phyloP scores from a whole-genome alignment of 2,113 vertebrate species.

The Oreochromis spilurus region DNA sequence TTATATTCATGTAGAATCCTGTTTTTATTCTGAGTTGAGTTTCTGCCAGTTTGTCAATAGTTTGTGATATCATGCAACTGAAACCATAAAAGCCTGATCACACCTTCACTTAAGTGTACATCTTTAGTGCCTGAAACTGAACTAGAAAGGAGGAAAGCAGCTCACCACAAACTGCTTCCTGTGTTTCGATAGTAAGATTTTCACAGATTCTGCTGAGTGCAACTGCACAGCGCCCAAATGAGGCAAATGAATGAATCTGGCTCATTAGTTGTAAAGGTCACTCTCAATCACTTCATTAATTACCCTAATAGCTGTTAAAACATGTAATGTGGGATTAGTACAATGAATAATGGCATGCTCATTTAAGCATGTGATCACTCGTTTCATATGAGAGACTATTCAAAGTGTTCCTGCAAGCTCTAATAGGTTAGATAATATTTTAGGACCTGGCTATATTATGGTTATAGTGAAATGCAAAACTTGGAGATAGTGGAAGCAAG shows the following conservation, averaged over 20 bases:
- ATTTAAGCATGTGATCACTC: background rate
- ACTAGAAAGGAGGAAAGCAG: background rate
- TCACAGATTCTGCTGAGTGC: background rate
- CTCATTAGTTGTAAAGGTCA: background rate
- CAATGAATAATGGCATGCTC: background rate
- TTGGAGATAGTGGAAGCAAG: background rate
- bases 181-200: background rate
- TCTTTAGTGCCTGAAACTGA: background rate
- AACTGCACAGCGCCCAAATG: background rate
- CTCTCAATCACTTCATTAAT: background rate
- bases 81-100: background rate
- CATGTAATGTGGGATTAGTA: background rate
- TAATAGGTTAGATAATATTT: background rate
- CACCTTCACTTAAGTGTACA: background rate
- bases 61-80: background rate
- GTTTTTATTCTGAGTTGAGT: background rate
- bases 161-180: conserved; percentile 27
- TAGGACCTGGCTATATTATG: background rate
- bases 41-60: background rate
- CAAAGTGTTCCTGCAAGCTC: background rate
- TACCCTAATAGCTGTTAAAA: background rate
- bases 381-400: background rate
- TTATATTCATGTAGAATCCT: background rate
- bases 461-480: background rate
- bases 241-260: background rate